These are phyloP conservation scores for Chelonus formosanus DNA, from an alignment of 2,888 invertebrate genomes.

Conservation along the genomic window DNA sequence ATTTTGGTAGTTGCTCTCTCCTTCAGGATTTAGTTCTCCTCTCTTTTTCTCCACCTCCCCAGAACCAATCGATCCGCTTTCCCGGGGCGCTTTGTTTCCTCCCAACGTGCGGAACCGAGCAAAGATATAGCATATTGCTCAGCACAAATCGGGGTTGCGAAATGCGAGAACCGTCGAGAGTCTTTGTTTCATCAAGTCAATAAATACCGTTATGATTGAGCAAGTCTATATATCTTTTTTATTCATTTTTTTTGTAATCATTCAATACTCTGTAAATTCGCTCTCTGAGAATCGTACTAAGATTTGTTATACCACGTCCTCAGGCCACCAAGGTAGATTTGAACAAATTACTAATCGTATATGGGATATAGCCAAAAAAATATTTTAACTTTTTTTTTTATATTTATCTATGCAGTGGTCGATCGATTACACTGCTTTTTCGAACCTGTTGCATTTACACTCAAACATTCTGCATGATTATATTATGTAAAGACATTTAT, in stretches of 20 bases:
- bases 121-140: slow-evolving; percentile 24
- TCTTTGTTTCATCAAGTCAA: slow-evolving; percentile 32
- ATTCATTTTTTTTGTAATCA: neutral
- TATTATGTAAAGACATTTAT: too few species aligned
- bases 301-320: slow-evolving; percentile 3
- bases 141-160: slow-evolving; percentile 21
- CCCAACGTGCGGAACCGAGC: slow-evolving; percentile 13
- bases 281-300: neutral
- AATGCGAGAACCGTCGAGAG: slow-evolving; percentile 24
- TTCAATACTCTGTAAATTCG: neutral
- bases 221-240: slow-evolving; percentile 22
- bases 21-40: slow-evolving; percentile 16
- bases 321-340: slow-evolving; percentile 1
- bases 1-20: neutral
- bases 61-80: slow-evolving; percentile 29
- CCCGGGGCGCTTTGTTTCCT: slow-evolving; percentile 27
- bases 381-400: neutral
- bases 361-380: neutral
- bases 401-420: neutral
- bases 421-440: slow-evolving; percentile 1
- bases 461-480: too few species aligned
- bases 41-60: neutral
- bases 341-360: slow-evolving; percentile 8
- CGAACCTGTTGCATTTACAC: slow-evolving; percentile 4
- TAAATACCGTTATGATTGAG: slow-evolving; percentile 38